Percentiles rank a stretch among this genome's conserved stretches.
These are phyloP conservation scores for Spodoptera exigua DNA, from an alignment of 2,888 invertebrate species.

Conservation along the genomic window DNA sequence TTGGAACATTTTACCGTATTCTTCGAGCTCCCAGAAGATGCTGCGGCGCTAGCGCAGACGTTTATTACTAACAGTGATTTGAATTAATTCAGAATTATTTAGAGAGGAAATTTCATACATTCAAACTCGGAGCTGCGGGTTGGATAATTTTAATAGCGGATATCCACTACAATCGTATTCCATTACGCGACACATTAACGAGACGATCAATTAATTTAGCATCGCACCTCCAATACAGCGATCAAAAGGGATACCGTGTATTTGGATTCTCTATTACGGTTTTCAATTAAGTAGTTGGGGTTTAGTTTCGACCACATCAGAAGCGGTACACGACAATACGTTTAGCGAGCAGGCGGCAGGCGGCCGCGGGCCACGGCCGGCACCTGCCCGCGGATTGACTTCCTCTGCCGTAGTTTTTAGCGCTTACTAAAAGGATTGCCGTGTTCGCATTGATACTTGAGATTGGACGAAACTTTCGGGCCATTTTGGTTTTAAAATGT, in stretches of 20 bases:
- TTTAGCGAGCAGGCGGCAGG: slow-evolving; percentile 75
- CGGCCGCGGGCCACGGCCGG: slow-evolving; percentile 65
- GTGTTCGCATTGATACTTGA: slow-evolving; percentile 82
- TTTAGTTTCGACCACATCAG: slow-evolving; percentile 82
- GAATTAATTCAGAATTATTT: slow-evolving; percentile 82
- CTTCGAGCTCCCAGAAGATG: slow-evolving; percentile 87
- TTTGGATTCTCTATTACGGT: slow-evolving; percentile 83
- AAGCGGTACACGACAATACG: slow-evolving; percentile 86
- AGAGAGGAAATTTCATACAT: slow-evolving; percentile 61
- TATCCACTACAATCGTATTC: slow-evolving; percentile 64
- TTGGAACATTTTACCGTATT: slow-evolving; percentile 89
- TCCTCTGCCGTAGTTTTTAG: slow-evolving; percentile 81
- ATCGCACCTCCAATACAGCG: slow-evolving; percentile 75
- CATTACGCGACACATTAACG: slow-evolving; percentile 67
- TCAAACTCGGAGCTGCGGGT: slow-evolving; percentile 52
- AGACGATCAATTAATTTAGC: slow-evolving; percentile 74
- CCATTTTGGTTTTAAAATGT: slow-evolving; percentile 42
- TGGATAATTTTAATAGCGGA: slow-evolving; percentile 44
- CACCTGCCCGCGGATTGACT: slow-evolving; percentile 78
- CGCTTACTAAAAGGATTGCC: slow-evolving; percentile 87
- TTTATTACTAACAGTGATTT: slow-evolving; percentile 85
- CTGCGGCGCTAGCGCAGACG: slow-evolving; percentile 83
- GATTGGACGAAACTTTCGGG: slow-evolving; percentile 64
- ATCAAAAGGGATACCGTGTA: slow-evolving; percentile 85
- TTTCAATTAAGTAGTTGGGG: slow-evolving; percentile 87